A percentile compares a stretch with the other conserved stretches of the same genome.
Evolutionary conservation across 2,113 vertebrate genomes (phyloP).

Genomic region (Ramphastos sulfuratus): DNA sequence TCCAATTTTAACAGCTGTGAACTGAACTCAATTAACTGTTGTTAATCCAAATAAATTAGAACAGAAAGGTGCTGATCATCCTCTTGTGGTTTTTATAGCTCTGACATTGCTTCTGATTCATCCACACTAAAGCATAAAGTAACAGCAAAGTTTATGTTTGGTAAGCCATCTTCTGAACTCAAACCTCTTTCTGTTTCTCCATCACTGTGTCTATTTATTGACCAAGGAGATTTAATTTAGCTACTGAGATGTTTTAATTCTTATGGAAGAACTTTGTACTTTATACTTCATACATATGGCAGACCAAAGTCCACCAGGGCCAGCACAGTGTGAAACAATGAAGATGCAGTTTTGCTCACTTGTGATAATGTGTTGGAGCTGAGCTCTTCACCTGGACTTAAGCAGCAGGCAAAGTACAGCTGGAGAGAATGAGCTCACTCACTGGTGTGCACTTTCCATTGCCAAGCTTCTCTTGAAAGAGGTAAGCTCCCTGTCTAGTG

Average conservation of each 20-base stretch:
- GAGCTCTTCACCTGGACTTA: constrained; percentile 56
- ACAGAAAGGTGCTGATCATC: neutral
- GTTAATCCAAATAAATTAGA: neutral
- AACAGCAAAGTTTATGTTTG: neutral
- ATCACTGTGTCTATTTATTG: neutral
- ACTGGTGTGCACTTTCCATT: neutral
- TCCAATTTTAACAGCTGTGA: neutral
- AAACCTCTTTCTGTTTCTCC: neutral
- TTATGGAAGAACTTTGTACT: constrained; percentile 32
- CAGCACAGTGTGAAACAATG: neutral
- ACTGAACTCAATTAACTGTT: neutral
- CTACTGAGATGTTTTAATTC: neutral
- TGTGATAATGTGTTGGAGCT: neutral
- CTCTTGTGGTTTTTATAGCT: neutral
- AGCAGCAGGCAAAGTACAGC: constrained; percentile 66
- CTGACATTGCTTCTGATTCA: neutral
- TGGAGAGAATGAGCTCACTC: neutral
- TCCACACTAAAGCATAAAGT: neutral
- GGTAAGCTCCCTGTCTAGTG: constrained; percentile 40
- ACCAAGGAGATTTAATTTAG: neutral
- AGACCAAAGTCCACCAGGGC: constrained; percentile 43
- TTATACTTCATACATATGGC: neutral
- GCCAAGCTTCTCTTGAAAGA: neutral
- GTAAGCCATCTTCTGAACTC: neutral
- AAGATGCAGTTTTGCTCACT: constrained; percentile 35